A percentile compares a stretch with the other conserved stretches of the same genome.
Conservation (phyloP, 2,888 invertebrate species). For the Scelioninae gen. 1 region DNA sequence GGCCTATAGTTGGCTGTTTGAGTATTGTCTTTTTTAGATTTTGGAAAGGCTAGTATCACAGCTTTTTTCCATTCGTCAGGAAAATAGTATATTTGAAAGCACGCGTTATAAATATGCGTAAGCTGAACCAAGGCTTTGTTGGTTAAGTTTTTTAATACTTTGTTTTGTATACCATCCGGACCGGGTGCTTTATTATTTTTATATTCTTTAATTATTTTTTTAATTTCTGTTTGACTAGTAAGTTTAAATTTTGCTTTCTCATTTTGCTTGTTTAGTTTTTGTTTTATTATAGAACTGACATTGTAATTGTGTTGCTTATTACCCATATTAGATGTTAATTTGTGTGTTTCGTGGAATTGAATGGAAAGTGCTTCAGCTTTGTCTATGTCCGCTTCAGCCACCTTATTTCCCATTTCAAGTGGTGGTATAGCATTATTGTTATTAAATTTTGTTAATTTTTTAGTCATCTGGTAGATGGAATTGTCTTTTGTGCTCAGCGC, state of each 20-base stretch:
- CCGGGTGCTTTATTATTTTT: slow-evolving; percentile 4
- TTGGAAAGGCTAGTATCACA: background rate
- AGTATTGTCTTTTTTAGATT: background rate
- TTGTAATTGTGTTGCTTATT: background rate
- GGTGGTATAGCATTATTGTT: too few species aligned
- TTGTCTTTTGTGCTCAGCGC: background rate
- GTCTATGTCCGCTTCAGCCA: too few species aligned
- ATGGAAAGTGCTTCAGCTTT: too few species aligned
- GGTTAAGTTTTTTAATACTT: background rate
- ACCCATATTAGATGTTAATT: background rate
- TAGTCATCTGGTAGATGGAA: background rate
- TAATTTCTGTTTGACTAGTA: background rate
- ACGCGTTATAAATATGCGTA: background rate
- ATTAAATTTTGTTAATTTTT: background rate
- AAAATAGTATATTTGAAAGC: background rate
- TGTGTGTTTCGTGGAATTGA: background rate
- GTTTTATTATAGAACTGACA: background rate
- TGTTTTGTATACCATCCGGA: background rate
- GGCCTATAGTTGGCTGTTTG: background rate
- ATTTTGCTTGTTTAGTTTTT: background rate
- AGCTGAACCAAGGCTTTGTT: background rate
- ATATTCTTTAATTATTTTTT: background rate
- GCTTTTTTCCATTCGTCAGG: background rate
- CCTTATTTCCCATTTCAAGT: too few species aligned
- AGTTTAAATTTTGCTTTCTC: background rate